A percentile compares a stretch with the other conserved stretches of the same genome.
phyloP scores from a whole-genome alignment of 2,113 vertebrate species.

The Butastur rufipennis region DNA sequence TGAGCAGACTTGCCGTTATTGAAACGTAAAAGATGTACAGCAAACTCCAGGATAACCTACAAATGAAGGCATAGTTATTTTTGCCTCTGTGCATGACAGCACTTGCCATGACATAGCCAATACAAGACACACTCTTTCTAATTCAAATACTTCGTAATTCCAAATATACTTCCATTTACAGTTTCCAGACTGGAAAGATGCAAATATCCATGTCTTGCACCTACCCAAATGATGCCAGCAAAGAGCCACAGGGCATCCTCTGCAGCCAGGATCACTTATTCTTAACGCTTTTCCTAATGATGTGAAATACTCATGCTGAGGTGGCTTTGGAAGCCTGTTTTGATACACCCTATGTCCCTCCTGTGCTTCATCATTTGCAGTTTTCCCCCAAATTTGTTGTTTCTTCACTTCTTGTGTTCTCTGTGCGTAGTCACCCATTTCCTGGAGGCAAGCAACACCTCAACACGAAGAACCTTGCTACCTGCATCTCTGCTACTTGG shows the following conservation, averaged over 20 bases:
- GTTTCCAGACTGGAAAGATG: background rate
- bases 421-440: background rate
- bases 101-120: fast-evolving
- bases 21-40: constrained; percentile 76
- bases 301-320: background rate
- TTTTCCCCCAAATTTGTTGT: background rate
- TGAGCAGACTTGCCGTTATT: constrained; percentile 74
- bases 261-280: background rate
- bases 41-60: constrained; percentile 88
- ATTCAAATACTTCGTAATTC: background rate
- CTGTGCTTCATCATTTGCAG: background rate
- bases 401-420: background rate
- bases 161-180: background rate
- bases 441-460: background rate
- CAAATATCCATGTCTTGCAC: no score
- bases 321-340: background rate
- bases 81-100: background rate
- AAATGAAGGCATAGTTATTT: background rate
- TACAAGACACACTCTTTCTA: fast-evolving
- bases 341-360: background rate
- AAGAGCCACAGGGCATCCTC: background rate
- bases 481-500: fast-evolving
- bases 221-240: background rate
- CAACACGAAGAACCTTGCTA: background rate
- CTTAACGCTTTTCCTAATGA: fast-evolving